A percentile compares a stretch with the other conserved stretches of the same genome.
phyloP scores from a whole-genome alignment of 2,113 vertebrate genomes.

The Phaethornis superciliosus region DNA sequence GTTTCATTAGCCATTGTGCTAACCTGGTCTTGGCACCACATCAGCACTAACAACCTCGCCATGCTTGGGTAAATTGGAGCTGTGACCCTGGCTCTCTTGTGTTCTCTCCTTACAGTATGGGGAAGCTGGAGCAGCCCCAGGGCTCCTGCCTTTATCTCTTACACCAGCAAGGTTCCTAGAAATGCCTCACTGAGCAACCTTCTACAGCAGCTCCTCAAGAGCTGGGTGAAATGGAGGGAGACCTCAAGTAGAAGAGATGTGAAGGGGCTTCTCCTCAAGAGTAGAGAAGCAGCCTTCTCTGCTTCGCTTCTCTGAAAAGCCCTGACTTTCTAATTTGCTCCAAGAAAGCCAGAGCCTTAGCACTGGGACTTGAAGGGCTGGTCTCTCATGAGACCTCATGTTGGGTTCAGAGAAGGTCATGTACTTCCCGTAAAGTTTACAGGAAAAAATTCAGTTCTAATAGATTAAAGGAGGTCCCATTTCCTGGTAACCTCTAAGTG shows the following conservation, averaged over 20 bases:
- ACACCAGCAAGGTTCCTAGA: neutral
- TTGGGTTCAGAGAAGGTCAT: neutral
- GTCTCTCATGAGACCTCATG: rapidly evolving
- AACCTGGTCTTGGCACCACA: neutral
- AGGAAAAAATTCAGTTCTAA: neutral
- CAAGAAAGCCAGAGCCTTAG: neutral
- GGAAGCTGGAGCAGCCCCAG: neutral
- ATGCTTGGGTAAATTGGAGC: neutral
- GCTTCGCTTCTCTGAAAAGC: neutral
- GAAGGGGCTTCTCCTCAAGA: neutral
- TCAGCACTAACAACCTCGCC: neutral
- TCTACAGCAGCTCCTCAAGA: neutral
- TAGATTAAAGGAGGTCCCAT: neutral
- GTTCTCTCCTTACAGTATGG: neutral
- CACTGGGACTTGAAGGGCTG: neutral
- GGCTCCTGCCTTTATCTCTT: neutral
- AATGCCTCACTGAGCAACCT: neutral
- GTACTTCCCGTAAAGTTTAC: neutral
- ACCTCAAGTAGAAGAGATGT: neutral
- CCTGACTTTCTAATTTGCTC: neutral
- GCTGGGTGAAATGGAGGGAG: neutral
- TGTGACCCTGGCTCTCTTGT: neutral
- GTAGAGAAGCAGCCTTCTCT: neutral
- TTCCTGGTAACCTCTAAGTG: no score
- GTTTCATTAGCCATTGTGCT: neutral